These are phyloP conservation scores for Ataeniobius toweri DNA, from an alignment of 2,797 vertebrate species.

Conservation along the genomic window DNA sequence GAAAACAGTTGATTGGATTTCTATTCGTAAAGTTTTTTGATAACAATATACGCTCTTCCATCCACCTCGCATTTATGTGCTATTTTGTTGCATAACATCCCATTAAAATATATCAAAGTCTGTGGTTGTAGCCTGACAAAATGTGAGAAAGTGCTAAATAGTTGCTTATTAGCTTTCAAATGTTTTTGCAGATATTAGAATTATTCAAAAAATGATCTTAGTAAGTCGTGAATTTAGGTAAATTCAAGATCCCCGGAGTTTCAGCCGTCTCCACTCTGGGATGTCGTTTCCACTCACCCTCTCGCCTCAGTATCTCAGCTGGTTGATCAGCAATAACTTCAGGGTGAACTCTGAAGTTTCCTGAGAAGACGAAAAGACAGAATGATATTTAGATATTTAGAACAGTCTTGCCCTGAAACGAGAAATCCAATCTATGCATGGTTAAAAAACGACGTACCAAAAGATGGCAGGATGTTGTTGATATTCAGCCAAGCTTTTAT, in stretches of 20 bases:
- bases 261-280: not conserved
- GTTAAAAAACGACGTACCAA: constrained; percentile 64
- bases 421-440: not conserved
- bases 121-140: not conserved
- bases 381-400: not conserved
- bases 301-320: constrained; percentile 69
- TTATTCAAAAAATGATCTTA: not conserved
- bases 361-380: constrained; percentile 48
- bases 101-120: not conserved
- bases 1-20: no score
- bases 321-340: constrained; percentile 66
- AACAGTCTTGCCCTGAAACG: no score
- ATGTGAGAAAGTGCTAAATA: not conserved
- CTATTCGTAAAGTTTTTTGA: no score
- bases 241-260: not conserved
- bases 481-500: constrained; percentile 83
- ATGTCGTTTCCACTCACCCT: constrained; percentile 62
- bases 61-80: not conserved
- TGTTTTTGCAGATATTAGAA: not conserved
- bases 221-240: not conserved
- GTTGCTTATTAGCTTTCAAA: not conserved
- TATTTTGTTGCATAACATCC: not conserved
- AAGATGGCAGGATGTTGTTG: constrained; percentile 78
- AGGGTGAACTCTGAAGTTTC: constrained; percentile 80
- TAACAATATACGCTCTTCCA: not conserved